Percentiles rank a stretch among this genome's conserved stretches.
Conservation (phyloP, 2,888 invertebrate species). For the Leistus spinibarbis region DNA sequence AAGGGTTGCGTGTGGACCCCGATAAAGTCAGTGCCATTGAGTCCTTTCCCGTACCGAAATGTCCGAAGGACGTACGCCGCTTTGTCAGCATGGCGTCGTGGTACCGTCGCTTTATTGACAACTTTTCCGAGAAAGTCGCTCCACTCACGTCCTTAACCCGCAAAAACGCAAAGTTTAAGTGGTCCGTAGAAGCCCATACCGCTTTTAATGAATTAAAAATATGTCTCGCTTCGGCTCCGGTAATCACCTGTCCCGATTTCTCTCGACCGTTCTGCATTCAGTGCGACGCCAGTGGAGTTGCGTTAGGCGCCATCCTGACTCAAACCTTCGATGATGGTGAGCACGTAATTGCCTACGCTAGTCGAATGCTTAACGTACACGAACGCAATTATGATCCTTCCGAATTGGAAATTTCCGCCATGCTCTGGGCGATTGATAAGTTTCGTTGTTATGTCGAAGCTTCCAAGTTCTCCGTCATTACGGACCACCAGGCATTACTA, state of each 20-base stretch:
- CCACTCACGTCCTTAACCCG: not conserved
- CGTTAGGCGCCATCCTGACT: slow-evolving; percentile 38
- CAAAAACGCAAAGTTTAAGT: not conserved
- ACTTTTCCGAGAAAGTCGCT: not conserved
- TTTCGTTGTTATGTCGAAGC: too few relatives aligned
- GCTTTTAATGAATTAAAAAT: slow-evolving; percentile 23
- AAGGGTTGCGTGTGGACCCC: slow-evolving; percentile 41
- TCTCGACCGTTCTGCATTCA: slow-evolving; percentile 32
- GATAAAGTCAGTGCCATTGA: slow-evolving; percentile 40
- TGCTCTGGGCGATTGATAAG: slow-evolving; percentile 24
- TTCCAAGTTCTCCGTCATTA: slow-evolving; percentile 33
- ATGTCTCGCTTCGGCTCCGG: slow-evolving; percentile 33
- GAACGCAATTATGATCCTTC: too few relatives aligned
- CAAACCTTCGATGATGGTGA: slow-evolving; percentile 7
- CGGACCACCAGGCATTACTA: slow-evolving; percentile 35
- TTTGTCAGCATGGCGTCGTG: slow-evolving; percentile 40
- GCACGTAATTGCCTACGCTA: slow-evolving; percentile 30
- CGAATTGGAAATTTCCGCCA: slow-evolving; percentile 11
- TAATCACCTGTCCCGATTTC: slow-evolving; percentile 40
- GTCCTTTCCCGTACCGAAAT: slow-evolving; percentile 32
- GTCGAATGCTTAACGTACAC: too few relatives aligned
- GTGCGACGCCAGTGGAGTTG: slow-evolving; percentile 36
- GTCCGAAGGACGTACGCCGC: slow-evolving; percentile 33
- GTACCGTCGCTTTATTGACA: slow-evolving; percentile 25
- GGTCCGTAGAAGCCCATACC: not conserved